Evolutionary conservation across 92 coral and sea anemone genomes (phyloP), one percentile per base, ranked within the genome.

Genomic region (Diadumene lineata): DNA sequence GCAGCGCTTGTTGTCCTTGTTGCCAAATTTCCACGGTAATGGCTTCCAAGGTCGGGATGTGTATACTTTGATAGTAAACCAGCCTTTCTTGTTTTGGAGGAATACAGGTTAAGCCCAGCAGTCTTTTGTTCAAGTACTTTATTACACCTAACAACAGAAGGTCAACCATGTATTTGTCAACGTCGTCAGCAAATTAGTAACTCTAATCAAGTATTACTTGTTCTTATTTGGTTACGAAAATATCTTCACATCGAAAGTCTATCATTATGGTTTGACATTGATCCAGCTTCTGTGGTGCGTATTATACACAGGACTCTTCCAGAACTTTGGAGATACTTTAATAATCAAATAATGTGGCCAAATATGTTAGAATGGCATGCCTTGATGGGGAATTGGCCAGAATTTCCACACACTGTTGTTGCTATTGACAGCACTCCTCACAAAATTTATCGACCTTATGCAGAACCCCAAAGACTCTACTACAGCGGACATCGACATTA

Each of bases 221-320:
- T 53, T 2, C 58, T 53, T 21, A 53, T 53, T 15, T 53, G 58
- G 58, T 21, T 53, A 21, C 19, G 58, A 53, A 53, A 53, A 21
- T 53, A 53, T 21, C 58, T 16, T 53, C 58, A 53, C 24, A 21
- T 4, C 3, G 58, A 53, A 4, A 63, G 25, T 22, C 25, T 63
- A 23, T 30, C 68, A 3, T 22, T 63, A 7, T 63, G 68, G 68
- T 63, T 63, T 33, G 31, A 63, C n/a, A 63, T 63, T 17, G 68
- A 63, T 63, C 68, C 68, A 2, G 33, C 68, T 15, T 63, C 68
- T n/a, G 68, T 63, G 15, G 68, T 63, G 19, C 68, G 68, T 19
- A 63, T 63, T 2, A 63, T 63, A 2, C 25, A 63, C 44, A 63
- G 25, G n/a, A 33, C 25, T 33, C 31, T 63, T 11, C 68, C 68